A percentile compares a stretch with the other conserved stretches of the same genome.
Evolutionary conservation across 2,888 invertebrate species (phyloP).

Genomic region (Saturnia pavonia): DNA sequence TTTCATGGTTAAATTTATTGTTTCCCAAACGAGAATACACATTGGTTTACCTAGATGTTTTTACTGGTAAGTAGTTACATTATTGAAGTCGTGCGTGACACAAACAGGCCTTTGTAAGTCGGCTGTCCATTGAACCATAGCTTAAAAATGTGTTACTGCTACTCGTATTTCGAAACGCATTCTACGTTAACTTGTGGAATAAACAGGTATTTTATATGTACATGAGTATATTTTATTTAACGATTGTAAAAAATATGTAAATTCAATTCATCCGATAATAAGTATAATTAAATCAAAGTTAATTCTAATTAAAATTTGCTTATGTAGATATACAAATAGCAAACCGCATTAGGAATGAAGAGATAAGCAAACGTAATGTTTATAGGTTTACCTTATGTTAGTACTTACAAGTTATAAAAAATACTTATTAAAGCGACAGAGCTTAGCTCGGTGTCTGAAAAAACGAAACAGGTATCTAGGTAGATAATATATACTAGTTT

Average conservation of each 20-base stretch:
- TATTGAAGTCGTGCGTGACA: conserved; percentile 17
- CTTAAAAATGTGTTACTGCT: conserved; percentile 11
- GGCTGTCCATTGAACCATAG: neutral
- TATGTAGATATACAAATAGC: too few species aligned
- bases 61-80: conserved; percentile 11
- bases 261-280: too few species aligned
- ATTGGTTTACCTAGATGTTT: neutral
- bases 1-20: conserved; percentile 9
- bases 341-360: too few species aligned
- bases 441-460: too few species aligned
- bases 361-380: too few species aligned
- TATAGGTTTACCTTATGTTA: too few species aligned
- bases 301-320: too few species aligned
- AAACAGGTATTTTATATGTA: neutral
- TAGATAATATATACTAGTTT: too few species aligned
- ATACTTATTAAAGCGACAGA: too few species aligned
- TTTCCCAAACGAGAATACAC: conserved; percentile 2
- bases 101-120: conserved; percentile 11
- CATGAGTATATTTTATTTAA: neutral
- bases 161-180: neutral
- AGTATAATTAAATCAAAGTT: too few species aligned
- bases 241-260: neutral
- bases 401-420: too few species aligned
- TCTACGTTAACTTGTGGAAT: neutral
- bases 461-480: too few species aligned